Evolutionary conservation across 2,797 vertebrate species (phyloP), one percentile per base, ranked within the genome.

Genomic region (Phaenicophaeus curvirostris): DNA sequence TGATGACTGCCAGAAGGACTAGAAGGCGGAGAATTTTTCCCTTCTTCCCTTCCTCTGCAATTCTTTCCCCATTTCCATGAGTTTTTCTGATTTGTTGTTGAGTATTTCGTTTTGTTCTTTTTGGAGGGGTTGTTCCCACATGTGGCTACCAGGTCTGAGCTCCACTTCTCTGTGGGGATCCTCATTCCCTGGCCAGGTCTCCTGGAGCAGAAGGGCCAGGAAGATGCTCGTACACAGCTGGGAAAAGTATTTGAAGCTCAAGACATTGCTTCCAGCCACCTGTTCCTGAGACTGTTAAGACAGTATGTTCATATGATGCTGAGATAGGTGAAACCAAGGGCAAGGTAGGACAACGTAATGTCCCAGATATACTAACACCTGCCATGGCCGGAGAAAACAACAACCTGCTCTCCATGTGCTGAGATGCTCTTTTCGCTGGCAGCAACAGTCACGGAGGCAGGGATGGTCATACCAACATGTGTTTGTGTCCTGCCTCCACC

Each of bases 401-500:
- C 3, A 31, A 13, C 67, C 11, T n/a, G 21, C 23, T 39, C 21
- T 84, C 19, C 25, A 0, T 39, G 42, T 37, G 62, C 69, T 50
- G 59, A 90, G 74, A 62, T 35, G 14, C 39, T 78, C 39, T 31
- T 57, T 35, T 17, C 66, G 35, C 63, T 76, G 69, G 55, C 37
- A 81, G 75, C 8, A 23, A 15, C 84, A 68, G 69, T 33, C 48
- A 57, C 59, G 66, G 54, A 48, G 15, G 50, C 84, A 85, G 65
- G 24, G 82, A 85, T 78, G 77, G 75, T 90, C 63, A 81, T 66
- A 37, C 46, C 71, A 62, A 48, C 39, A 4, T 18, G 81, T 55
- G 74, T 51, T 78, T 5, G 35, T 82, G 84, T 90, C 73, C 90
- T 93, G 78, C 67, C 72, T 82, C 90, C 65, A 61, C 57, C 90